phyloP scores from a whole-genome alignment of 2,113 vertebrate species.

The Hirundichthys speculiger region DNA sequence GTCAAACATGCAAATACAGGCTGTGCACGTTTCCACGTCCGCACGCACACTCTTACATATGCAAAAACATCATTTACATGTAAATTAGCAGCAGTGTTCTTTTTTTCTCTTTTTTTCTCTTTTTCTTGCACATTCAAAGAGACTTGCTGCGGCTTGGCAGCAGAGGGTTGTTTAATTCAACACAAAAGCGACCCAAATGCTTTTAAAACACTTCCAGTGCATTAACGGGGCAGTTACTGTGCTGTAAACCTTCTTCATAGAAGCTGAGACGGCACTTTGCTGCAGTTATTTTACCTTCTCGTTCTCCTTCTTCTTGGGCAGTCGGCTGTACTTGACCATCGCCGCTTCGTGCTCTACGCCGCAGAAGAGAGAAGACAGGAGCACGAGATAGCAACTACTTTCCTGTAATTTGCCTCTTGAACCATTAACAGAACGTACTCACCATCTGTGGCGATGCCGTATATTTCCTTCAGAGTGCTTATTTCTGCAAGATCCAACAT shows the following conservation, averaged over 20 bases:
- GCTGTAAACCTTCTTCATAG: not conserved
- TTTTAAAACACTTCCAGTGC: constrained; percentile 16
- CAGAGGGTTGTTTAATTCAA: constrained; percentile 14
- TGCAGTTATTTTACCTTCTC: constrained; percentile 85
- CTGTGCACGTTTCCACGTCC: not conserved
- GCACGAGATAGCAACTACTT: constrained; percentile 2
- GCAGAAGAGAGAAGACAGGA: not conserved
- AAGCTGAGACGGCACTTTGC: not conserved
- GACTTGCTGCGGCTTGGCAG: not conserved
- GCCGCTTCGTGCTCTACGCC: constrained; percentile 92
- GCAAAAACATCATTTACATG: constrained; percentile 28
- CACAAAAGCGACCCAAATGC: constrained; percentile 15
- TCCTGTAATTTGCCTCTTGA: not conserved
- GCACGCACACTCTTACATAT: constrained; percentile 16
- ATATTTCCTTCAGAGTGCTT: constrained; percentile 96
- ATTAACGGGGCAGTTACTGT: constrained; percentile 31
- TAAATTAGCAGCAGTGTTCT: constrained; percentile 21
- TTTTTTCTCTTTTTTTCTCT: too few species aligned
- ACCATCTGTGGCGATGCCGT: constrained; percentile 93
- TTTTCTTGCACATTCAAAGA: not conserved
- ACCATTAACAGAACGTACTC: constrained; percentile 52
- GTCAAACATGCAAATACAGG: constrained; percentile 21
- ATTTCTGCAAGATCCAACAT: constrained; percentile 85
- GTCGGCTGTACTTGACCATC: constrained; percentile 97
- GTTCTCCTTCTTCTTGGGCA: constrained; percentile 96